phyloP scores from a whole-genome alignment of 2,113 vertebrate species.

The Raja brachyura region DNA sequence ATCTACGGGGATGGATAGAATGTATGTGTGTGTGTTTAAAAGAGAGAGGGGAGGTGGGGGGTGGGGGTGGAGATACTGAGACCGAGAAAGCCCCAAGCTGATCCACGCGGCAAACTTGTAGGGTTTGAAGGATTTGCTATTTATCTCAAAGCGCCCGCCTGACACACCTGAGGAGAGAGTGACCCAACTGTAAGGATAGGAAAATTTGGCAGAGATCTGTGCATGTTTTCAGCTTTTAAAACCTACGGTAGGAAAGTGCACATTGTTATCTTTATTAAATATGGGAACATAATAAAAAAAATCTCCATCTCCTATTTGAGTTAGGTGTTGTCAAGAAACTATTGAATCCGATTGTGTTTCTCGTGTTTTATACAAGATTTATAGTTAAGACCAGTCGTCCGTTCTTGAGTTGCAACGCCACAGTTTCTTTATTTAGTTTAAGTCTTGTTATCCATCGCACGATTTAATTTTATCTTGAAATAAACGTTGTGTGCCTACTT shows the following conservation, averaged over 20 bases:
- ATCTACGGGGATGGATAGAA: no score
- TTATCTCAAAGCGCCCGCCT: conserved; percentile 29
- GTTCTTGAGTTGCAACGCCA: neutral
- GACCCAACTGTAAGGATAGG: conserved; percentile 35
- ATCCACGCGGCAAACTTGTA: conserved; percentile 32
- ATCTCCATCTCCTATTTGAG: neutral
- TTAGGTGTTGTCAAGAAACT: conserved; percentile 1
- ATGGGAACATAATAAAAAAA: neutral
- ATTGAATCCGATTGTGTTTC: neutral
- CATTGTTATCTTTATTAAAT: conserved; percentile 26
- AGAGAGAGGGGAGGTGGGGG: neutral
- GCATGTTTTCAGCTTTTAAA: conserved; percentile 37
- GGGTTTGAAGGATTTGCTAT: conserved; percentile 35
- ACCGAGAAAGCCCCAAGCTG: conserved; percentile 27
- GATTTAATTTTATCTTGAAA: neutral
- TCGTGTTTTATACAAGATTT: neutral
- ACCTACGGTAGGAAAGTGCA: conserved; percentile 34
- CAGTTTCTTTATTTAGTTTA: conserved; percentile 1
- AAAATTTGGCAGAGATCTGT: conserved; percentile 38
- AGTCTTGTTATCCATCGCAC: neutral
- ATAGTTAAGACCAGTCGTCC: neutral
- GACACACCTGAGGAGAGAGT: conserved; percentile 34
- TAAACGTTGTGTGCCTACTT: neutral
- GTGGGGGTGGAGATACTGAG: neutral
- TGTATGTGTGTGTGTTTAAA: neutral